A percentile compares a stretch with the other conserved stretches of the same genome.
phyloP scores from a whole-genome alignment of 2,888 invertebrate genomes.

The Drosophila affinis region DNA sequence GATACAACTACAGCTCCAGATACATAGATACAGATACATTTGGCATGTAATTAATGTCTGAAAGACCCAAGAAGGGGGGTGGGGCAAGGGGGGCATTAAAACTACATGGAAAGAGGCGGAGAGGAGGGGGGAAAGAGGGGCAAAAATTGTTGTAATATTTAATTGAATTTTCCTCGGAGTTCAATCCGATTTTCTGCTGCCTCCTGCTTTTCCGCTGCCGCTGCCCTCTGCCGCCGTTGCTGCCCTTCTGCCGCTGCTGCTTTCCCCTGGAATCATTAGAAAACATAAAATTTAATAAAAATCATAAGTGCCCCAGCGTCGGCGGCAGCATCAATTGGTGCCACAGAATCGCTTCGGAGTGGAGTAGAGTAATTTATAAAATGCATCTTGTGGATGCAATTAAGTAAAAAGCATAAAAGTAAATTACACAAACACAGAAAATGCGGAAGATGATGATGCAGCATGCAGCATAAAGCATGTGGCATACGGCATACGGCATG shows the following conservation, averaged over 20 bases:
- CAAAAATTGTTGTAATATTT: constrained; percentile 78
- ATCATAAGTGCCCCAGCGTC: constrained; percentile 64
- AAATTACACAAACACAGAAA: constrained; percentile 72
- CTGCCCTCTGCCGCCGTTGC: constrained; percentile 1
- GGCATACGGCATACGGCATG: neutral
- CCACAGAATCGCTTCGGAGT: neutral
- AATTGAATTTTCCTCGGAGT: constrained; percentile 70
- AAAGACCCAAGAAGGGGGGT: constrained; percentile 51
- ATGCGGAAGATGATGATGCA: constrained; percentile 66
- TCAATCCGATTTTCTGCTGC: constrained; percentile 64
- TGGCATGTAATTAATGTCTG: neutral
- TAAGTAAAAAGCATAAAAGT: constrained; percentile 80
- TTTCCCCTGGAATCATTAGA: constrained; percentile 65
- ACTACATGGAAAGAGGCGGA: constrained; percentile 39
- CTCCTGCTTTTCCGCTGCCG: constrained; percentile 1
- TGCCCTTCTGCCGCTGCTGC: neutral
- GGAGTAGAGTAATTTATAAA: constrained; percentile 77
- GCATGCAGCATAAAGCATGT: neutral
- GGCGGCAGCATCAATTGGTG: constrained; percentile 47
- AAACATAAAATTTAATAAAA: constrained; percentile 73
- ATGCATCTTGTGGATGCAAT: constrained; percentile 79
- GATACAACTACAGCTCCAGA: constrained; percentile 52
- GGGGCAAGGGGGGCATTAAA: constrained; percentile 50
- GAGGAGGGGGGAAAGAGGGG: constrained; percentile 10
- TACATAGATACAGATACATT: constrained; percentile 49